Percentiles rank a stretch among this genome's conserved stretches.
Conservation (phyloP, 2,797 vertebrate genomes). For the Hozukius guyotensis region DNA sequence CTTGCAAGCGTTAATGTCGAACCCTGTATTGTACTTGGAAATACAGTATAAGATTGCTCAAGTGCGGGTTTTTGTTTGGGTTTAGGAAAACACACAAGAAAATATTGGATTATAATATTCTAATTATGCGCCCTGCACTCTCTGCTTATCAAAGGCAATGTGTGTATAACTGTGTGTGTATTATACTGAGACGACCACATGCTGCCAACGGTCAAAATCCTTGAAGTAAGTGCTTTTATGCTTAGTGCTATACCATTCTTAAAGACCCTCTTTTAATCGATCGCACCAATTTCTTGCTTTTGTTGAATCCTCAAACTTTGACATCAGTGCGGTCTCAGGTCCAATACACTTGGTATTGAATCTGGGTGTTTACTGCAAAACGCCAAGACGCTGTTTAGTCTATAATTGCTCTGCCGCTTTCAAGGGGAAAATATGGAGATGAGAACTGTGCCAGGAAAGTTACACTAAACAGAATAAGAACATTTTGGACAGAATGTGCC, state of each 20-base stretch:
- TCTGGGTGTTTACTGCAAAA: constrained; percentile 1
- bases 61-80: constrained; percentile 1
- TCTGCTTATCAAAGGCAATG: neutral
- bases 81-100: constrained; percentile 14
- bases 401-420: constrained; percentile 1
- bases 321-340: neutral
- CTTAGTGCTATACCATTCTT: neutral
- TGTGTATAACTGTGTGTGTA: neutral
- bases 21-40: neutral
- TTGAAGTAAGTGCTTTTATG: constrained; percentile 2
- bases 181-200: neutral
- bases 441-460: constrained; percentile 14
- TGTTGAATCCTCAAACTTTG: constrained; percentile 4
- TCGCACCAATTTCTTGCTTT: neutral
- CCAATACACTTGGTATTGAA: neutral
- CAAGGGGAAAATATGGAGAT: neutral
- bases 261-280: constrained; percentile 1
- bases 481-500: constrained; percentile 27
- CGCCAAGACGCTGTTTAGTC: neutral
- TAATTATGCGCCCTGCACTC: neutral
- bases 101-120: constrained; percentile 15
- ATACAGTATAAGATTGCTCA: neutral
- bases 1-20: neutral
- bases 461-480: constrained; percentile 7
- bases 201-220: neutral